These are phyloP conservation scores for Monopterus albus DNA, from an alignment of 2,113 vertebrate genomes.

Conservation along the genomic window DNA sequence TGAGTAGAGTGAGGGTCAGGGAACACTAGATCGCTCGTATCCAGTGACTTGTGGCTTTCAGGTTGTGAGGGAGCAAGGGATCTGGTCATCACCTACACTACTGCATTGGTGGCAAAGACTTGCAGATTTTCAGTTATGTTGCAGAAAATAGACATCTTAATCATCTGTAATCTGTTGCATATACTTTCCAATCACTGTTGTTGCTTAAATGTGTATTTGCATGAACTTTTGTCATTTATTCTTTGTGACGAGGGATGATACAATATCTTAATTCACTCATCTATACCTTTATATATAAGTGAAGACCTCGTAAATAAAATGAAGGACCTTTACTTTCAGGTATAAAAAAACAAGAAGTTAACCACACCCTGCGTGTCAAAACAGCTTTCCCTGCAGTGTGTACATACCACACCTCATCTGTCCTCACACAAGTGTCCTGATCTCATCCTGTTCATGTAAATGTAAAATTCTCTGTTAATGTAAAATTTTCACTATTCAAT, in stretches of 20 bases:
- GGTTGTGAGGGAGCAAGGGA: constrained; percentile 47
- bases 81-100: constrained; percentile 65
- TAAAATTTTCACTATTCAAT: too few species aligned
- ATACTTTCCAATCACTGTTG: background rate
- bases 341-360: background rate
- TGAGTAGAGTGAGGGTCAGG: constrained; percentile 42
- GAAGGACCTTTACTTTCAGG: too few species aligned
- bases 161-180: background rate
- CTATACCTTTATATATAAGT: background rate
- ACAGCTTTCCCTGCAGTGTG: constrained; percentile 17
- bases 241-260: too few species aligned
- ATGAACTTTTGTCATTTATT: background rate
- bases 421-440: background rate
- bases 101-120: constrained; percentile 50
- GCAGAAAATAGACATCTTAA: constrained; percentile 8
- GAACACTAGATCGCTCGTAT: constrained; percentile 65
- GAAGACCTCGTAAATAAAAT: background rate
- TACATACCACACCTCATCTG: constrained; percentile 23
- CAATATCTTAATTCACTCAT: background rate
- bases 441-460: too few species aligned
- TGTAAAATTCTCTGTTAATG: too few species aligned
- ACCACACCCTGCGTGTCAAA: constrained; percentile 52
- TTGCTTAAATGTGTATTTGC: background rate
- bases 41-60: constrained; percentile 59
- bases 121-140: background rate